Evolutionary conservation across 2,888 invertebrate species (phyloP), one percentile per base, ranked within the genome.

Genomic region (Rhodophaea formosa): DNA sequence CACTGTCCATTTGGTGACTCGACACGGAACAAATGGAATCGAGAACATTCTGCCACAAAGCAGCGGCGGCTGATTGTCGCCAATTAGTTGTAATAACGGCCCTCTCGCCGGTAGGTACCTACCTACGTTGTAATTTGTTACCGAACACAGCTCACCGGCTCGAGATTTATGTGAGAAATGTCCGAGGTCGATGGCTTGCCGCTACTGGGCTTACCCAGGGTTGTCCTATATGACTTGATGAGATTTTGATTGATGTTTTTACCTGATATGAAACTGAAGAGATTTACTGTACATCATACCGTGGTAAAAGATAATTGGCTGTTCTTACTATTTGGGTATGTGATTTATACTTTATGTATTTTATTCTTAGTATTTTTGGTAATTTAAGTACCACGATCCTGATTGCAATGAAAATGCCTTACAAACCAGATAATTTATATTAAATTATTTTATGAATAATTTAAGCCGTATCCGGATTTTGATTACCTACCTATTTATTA

Each of bases 31-130:
- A 42, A 42, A 17, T 17, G n/a, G 16, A 51, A 32, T 69, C 72
- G 69, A 39, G 39, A 39, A 39, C n/a, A 39, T 39, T 39, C 39
- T 39, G 39, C 39, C 23, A 23, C 23, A 23, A 23, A 23, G 23
- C 23, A 23, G 23, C 5, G 23, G 23, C 64, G 71, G 74, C 74
- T 86, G 86, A 88, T 88, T 88, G 88, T 86, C 82, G 80, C 82
- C 88, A 89, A 90, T 89, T 89, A 89, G 84, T 80, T 81, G 79
- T 86, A 88, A 88, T 90, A 83, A 82, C 83, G 80, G 82, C 80
- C 75, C 79, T 77, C 77, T 75, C 77, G 75, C 71, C 77, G 77
- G 76, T 80, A n/a, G n/a, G n/a, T n/a, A n/a, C n/a, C n/a, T n/a
- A n/a, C n/a, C n/a, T n/a, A 77, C 75, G 77, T 71, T 74, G 84